phyloP scores from a whole-genome alignment of 2,888 invertebrate species.

The Erebia ligea region DNA sequence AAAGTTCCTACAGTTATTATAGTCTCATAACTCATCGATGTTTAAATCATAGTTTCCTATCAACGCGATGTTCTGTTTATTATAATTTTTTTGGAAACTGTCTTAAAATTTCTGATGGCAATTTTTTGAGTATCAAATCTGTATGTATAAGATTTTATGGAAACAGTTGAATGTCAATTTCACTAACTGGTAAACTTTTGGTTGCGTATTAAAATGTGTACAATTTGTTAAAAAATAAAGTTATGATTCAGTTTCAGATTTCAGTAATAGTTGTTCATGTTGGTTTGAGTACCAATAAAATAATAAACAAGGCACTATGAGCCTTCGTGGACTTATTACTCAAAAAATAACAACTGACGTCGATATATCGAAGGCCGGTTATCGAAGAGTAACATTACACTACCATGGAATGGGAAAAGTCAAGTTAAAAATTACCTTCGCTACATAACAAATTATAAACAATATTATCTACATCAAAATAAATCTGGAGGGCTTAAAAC shows the following conservation, averaged over 20 bases:
- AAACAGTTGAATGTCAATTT: neutral
- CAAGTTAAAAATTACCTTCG: slow-evolving; percentile 37
- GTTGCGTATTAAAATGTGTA: neutral
- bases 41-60: too few relatives aligned
- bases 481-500: slow-evolving; percentile 76
- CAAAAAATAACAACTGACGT: neutral
- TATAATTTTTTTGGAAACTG: too few relatives aligned
- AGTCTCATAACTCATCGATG: too few relatives aligned
- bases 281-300: neutral
- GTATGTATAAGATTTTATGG: neutral
- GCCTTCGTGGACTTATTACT: neutral
- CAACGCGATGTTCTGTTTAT: too few relatives aligned
- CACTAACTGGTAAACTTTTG: neutral
- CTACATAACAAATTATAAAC: slow-evolving; percentile 60
- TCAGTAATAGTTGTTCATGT: neutral
- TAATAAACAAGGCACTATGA: neutral
- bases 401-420: slow-evolving; percentile 34
- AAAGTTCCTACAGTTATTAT: too few relatives aligned
- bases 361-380: neutral
- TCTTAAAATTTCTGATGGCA: neutral
- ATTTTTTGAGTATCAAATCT: neutral
- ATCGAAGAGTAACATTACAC: neutral
- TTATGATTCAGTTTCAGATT: neutral
- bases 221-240: neutral
- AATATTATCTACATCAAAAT: slow-evolving; percentile 73